phyloP scores from a whole-genome alignment of 2,888 invertebrate species.

The Branchinecta sandiegonensis region DNA sequence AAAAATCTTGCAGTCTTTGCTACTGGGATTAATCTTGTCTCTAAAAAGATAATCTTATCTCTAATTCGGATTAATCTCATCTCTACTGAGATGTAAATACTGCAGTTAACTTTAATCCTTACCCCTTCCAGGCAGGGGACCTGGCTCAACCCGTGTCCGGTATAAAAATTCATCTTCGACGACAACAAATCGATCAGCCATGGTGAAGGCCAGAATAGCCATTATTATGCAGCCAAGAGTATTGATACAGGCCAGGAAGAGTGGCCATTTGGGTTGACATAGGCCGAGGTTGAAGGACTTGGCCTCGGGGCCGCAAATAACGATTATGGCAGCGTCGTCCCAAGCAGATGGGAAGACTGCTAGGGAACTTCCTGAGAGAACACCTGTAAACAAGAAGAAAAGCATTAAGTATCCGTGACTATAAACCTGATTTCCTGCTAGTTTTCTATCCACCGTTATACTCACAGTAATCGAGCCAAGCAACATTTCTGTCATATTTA shows the following conservation, averaged over 20 bases:
- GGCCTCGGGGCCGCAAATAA: constrained; percentile 1
- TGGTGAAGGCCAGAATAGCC: not conserved
- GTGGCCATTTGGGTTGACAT: not conserved
- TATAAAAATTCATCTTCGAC: not conserved
- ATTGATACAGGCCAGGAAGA: constrained; percentile 1
- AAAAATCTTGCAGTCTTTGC: too few species aligned
- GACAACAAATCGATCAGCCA: not conserved
- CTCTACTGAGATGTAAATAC: too few species aligned
- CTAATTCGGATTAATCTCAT: too few species aligned
- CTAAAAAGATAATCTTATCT: too few species aligned
- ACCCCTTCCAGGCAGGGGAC: not conserved
- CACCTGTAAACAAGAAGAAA: not conserved
- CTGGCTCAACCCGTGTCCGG: not conserved
- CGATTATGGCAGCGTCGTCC: not conserved
- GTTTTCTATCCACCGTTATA: too few species aligned
- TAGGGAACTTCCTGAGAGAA: not conserved
- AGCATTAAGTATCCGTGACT: not conserved
- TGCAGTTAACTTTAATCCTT: too few species aligned
- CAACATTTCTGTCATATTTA: too few species aligned
- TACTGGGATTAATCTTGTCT: too few species aligned
- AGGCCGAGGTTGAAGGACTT: not conserved
- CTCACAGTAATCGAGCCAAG: too few species aligned
- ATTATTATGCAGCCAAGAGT: not conserved
- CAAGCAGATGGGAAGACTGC: not conserved
- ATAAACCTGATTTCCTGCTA: too few species aligned